Percentiles rank a stretch among this genome's conserved stretches.
phyloP scores from a whole-genome alignment of 1,140 invertebrate species.

The Drosophila athabasca region DNA sequence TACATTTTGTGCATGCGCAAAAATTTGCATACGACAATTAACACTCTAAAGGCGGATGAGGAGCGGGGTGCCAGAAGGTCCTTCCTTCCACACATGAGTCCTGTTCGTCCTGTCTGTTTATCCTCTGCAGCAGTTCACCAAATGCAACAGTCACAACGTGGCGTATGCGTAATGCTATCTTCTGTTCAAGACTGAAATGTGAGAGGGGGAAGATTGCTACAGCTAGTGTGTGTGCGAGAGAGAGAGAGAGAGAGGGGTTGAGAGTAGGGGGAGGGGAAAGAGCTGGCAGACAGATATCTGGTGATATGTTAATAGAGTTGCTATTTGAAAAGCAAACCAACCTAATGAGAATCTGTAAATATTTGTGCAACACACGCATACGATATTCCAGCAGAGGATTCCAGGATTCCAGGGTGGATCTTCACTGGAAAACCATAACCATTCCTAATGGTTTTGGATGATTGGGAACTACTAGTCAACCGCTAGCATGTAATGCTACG shows the following conservation, averaged over 20 bases:
- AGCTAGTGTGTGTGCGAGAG: not conserved
- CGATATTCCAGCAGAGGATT: too few species aligned
- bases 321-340: conserved; percentile 51
- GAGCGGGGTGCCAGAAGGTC: conserved; percentile 33
- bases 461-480: too few species aligned
- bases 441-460: too few species aligned
- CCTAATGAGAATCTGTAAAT: conserved; percentile 58
- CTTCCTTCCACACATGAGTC: conserved; percentile 1
- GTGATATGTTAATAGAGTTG: conserved; percentile 50
- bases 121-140: conserved; percentile 40
- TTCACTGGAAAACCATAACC: too few species aligned
- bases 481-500: too few species aligned
- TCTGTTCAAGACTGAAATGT: conserved; percentile 30
- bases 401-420: too few species aligned
- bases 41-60: conserved; percentile 55
- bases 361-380: conserved; percentile 43
- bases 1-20: conserved; percentile 82
- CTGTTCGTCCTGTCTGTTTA: conserved; percentile 35
- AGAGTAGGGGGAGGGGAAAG: not conserved
- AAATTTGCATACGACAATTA: conserved; percentile 82
- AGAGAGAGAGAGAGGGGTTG: conserved; percentile 2
- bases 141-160: conserved; percentile 58
- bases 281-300: not conserved
- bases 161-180: conserved; percentile 72
- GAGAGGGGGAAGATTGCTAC: not conserved